Evolutionary conservation across 2,888 invertebrate genomes (phyloP), one percentile per base, ranked within the genome.

Genomic region (Herminia tarsipennalis): DNA sequence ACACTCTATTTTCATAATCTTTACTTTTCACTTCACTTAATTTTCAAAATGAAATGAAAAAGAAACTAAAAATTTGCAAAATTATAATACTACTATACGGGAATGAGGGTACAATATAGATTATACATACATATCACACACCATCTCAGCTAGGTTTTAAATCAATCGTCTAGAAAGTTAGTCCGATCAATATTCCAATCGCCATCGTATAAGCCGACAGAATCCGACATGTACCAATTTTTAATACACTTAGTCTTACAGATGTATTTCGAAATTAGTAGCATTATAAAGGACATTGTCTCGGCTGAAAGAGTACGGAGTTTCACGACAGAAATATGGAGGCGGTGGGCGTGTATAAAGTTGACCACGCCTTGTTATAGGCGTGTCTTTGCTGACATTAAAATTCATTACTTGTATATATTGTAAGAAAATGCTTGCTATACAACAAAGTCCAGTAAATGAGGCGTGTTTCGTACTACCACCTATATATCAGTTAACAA

Each of bases 161-260:
- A 89, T 87, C 88, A 90, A 88, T 88, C 80, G 90, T 90, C 90
- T 90, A 86, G 83, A 88, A 90, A 90, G 84, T 90, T 91, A 50
- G 42, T 28, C 51, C 73, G 81, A 88, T 91, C 90, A 74, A 90
- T 90, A 90, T 73, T 56, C 71, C 73, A 73, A 83, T 86, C 78
- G 74, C 80, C 79, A 81, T 75, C 70, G 66, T 65, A 83, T 50
- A 52, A 75, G 30, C 17, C 81, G 62, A 54, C 78, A 56, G 54
- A 70, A 56, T 66, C 37, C 14, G 58, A 70, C 49, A n/a, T n/a
- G 33, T 49, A 24, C 37, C 38, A 12, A 35, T 49, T 54, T 66
- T 68, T 73, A 67, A 65, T 51, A 56, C 43, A 57, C 56, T 66
- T 60, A 53, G 43, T 59, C 32, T 32, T 27, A 35, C 50, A 63